Percentiles rank a stretch among this genome's conserved stretches.
Evolutionary conservation across 2,888 invertebrate genomes (phyloP).

Genomic region (Cephus runcator): DNA sequence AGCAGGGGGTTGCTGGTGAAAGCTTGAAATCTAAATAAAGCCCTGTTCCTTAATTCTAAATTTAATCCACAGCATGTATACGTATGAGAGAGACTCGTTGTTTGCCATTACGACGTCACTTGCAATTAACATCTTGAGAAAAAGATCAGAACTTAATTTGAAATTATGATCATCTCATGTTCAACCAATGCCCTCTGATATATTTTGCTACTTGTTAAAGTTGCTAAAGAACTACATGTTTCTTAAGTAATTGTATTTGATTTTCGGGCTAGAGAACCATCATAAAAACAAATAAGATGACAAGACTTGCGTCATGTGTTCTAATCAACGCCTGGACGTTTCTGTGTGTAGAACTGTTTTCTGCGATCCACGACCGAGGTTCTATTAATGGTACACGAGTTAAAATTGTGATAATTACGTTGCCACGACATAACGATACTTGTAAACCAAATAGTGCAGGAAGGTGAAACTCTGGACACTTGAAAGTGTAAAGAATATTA

Average conservation of each 20-base stretch:
- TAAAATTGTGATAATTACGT: neutral
- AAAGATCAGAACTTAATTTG: neutral
- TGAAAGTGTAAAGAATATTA: neutral
- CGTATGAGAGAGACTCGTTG: neutral
- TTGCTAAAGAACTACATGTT: neutral
- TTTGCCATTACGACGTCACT: neutral
- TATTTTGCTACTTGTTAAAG: neutral
- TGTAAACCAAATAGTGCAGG: neutral
- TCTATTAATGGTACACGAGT: neutral
- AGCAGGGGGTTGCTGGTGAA: conserved; percentile 35
- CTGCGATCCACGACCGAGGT: neutral
- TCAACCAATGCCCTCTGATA: neutral
- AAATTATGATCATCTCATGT: neutral
- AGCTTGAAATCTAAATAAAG: conserved; percentile 53
- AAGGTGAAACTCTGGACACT: neutral
- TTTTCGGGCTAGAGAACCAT: neutral
- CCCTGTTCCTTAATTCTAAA: conserved; percentile 50
- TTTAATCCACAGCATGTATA: conserved; percentile 34
- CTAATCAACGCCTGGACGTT: neutral
- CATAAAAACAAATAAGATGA: neutral
- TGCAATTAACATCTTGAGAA: neutral
- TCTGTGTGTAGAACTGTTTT: neutral
- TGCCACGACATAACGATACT: neutral
- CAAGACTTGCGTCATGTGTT: neutral
- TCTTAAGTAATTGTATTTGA: neutral